Base-by-base conservation (phyloP, 2,113 vertebrate species). In the Lethenteron camtschaticum region DNA sequence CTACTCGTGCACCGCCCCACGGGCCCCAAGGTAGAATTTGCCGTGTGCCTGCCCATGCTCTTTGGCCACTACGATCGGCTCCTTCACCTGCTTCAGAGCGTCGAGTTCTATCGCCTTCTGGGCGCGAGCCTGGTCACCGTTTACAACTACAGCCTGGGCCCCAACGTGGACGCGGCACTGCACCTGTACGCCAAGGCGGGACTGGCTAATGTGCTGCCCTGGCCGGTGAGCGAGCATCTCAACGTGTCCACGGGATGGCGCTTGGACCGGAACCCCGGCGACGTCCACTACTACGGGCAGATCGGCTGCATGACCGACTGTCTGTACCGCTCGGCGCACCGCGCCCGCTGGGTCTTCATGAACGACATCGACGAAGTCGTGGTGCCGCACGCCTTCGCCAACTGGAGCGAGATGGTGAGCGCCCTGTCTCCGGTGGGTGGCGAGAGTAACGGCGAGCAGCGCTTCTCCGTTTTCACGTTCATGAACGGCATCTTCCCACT, bases 101-200 rank as follows among this genome's bases (percentile, higher is more conserved):
- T 83, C 72, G 85, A 86, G 75, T 82, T 84, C 79, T 86, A 85
- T 77, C 85, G 79, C 78, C 72, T 85, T 71, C 79, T 86, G 14
- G 83, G 83, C 11, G 77, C 77, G 1, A 71, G 81, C 72, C 79
- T 76, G 24, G 82, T 85, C 72, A 75, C 84, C 18, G 78, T 85
- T 73, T 87, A 86, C n/a, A 86, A 83, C 68, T 84, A 80, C 73
- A 85, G 77, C 77, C 81, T 81, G 59, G 79, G 83, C 68, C 75
- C 70, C 4, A 75, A 81, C 11, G 18, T 74, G 55, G 9, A 73
- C 16, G 9, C 55, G 9, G 58, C 71, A 12, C 12, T 74, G 57
- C 55, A 69, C 10, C 70, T 69, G 12, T 74, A 74, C 57, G 57
- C 11, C n/a, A 69, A 57, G 4, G 55, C 70, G 71, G 73, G 71